Conservation (phyloP, 1,140 invertebrate genomes). For the Nasonia giraulti region DNA sequence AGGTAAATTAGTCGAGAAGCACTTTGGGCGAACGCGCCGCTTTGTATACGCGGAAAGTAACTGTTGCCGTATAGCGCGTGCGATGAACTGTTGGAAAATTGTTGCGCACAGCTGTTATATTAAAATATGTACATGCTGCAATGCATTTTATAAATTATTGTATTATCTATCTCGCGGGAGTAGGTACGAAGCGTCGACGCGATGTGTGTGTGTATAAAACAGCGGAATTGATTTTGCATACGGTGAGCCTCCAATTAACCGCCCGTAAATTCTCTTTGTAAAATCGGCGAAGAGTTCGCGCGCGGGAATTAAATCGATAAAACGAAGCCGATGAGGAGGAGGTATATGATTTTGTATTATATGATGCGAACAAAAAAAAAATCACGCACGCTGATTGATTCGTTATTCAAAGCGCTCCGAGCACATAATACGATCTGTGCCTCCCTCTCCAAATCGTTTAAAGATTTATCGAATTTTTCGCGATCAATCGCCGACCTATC, state of each 20-base stretch:
- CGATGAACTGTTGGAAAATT: background rate
- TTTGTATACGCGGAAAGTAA: background rate
- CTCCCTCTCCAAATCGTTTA: constrained; percentile 3
- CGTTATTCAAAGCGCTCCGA: constrained; percentile 15
- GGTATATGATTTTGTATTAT: background rate
- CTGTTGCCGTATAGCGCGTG: background rate
- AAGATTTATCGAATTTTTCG: constrained; percentile 24
- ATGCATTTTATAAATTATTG: background rate
- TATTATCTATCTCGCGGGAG: background rate
- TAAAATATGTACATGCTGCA: background rate
- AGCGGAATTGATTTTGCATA: background rate
- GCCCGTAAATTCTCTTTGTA: background rate
- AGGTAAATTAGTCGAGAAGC: background rate
- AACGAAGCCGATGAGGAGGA: background rate
- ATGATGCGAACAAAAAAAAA: background rate
- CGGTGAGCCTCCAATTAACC: background rate
- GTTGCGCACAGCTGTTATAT: background rate
- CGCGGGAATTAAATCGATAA: constrained; percentile 16
- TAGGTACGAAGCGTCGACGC: background rate
- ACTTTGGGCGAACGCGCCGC: background rate
- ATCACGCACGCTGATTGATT: constrained; percentile 9
- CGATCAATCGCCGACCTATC: constrained; percentile 16
- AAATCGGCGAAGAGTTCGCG: background rate
- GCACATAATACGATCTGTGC: background rate
- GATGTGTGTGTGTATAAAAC: no score